Evolutionary conservation across 2,113 vertebrate genomes (phyloP).

Genomic region (Ardeotis arabs): DNA sequence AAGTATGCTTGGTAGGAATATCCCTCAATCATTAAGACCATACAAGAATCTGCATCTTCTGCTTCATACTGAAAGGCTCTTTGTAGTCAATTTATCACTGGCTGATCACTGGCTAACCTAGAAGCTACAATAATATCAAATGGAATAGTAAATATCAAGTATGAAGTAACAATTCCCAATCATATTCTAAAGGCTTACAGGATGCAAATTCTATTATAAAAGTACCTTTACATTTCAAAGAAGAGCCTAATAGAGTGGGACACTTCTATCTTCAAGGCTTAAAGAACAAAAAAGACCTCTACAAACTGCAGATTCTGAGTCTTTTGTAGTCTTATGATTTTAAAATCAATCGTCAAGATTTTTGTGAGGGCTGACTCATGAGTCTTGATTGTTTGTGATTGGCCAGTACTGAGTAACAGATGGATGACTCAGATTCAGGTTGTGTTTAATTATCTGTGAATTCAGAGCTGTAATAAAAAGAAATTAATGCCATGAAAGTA

Average conservation of each 20-base stretch:
- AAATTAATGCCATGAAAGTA: constrained; percentile 21
- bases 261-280: background rate
- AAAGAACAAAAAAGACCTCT: background rate
- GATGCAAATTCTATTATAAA: background rate
- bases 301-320: background rate
- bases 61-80: background rate
- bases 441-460: constrained; percentile 39
- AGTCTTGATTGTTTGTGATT: background rate
- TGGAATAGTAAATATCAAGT: background rate
- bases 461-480: constrained; percentile 34
- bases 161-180: background rate
- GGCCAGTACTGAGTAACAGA: constrained; percentile 24
- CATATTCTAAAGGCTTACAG: background rate
- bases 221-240: background rate
- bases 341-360: background rate
- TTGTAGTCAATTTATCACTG: background rate
- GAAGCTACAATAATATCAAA: background rate
- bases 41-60: background rate
- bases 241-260: background rate
- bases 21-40: background rate
- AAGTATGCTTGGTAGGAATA: background rate
- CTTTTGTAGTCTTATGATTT: background rate
- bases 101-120: background rate
- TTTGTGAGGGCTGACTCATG: constrained; percentile 24
- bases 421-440: constrained; percentile 37